phyloP scores from a whole-genome alignment of 2,888 invertebrate genomes.

The Schizotus pectinicornis region DNA sequence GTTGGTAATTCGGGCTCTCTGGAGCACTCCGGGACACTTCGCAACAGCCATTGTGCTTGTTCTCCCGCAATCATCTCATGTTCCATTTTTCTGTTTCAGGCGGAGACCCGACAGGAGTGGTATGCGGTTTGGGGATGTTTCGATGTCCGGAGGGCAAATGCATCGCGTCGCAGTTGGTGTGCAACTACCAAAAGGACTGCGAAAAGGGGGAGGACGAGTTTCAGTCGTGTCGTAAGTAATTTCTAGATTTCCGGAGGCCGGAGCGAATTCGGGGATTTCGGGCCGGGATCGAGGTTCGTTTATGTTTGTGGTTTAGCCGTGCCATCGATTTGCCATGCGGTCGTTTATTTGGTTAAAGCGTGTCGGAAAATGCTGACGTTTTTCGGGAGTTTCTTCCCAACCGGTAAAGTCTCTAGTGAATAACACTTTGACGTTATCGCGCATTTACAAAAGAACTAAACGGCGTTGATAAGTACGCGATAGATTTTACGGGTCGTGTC shows the following conservation, averaged over 20 bases:
- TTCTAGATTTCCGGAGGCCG: not conserved
- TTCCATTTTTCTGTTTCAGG: slow-evolving; percentile 31
- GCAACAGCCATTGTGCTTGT: too few relatives aligned
- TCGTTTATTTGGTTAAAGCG: not conserved
- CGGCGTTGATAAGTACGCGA: too few relatives aligned
- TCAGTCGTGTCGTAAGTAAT: slow-evolving; percentile 86
- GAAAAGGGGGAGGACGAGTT: slow-evolving; percentile 91
- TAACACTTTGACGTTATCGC: slow-evolving; percentile 9
- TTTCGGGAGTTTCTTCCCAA: not conserved
- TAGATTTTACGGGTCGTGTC: too few relatives aligned
- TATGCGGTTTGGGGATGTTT: slow-evolving; percentile 80
- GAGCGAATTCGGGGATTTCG: too few relatives aligned
- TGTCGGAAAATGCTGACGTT: not conserved
- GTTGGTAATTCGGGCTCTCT: not conserved
- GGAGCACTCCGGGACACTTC: not conserved
- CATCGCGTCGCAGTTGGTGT: slow-evolving; percentile 84
- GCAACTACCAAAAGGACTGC: slow-evolving; percentile 95
- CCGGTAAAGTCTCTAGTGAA: not conserved
- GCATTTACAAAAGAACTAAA: too few relatives aligned
- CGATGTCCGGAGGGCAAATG: slow-evolving; percentile 86
- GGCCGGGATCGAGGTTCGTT: too few relatives aligned
- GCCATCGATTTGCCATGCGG: not conserved
- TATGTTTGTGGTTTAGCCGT: too few relatives aligned
- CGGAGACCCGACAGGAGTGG: slow-evolving; percentile 53
- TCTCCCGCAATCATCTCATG: not conserved